Evolutionary conservation across 2,113 vertebrate species (phyloP).

Genomic region (Gymnorhina tibicen): DNA sequence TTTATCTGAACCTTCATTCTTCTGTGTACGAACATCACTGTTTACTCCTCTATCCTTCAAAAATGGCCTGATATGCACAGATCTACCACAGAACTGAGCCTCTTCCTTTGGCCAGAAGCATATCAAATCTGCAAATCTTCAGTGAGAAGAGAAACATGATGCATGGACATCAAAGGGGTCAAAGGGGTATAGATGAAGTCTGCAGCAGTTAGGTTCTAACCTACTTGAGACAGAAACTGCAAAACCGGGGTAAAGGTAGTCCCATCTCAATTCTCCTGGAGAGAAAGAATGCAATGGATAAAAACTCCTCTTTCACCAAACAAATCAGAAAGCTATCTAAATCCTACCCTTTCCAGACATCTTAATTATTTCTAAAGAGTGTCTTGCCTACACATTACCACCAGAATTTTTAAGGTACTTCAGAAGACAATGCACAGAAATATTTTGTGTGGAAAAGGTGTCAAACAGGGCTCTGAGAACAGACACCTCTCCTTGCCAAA

Average conservation of each 20-base stretch:
- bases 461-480: neutral
- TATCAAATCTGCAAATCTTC: neutral
- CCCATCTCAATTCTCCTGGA: neutral
- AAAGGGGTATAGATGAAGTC: neutral
- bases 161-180: neutral
- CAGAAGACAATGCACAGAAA: neutral
- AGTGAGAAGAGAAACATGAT: neutral
- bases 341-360: neutral
- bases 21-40: neutral
- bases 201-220: neutral
- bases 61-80: neutral
- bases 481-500: neutral
- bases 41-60: neutral
- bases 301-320: neutral
- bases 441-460: neutral
- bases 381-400: neutral
- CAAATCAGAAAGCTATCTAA: neutral
- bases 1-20: slow-evolving; percentile 12
- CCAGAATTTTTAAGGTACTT: neutral
- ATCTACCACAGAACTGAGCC: neutral
- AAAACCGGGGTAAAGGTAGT: neutral
- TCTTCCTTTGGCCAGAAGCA: neutral
- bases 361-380: neutral
- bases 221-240: neutral
- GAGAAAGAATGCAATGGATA: neutral